A percentile compares a stretch with the other conserved stretches of the same genome.
phyloP scores from a whole-genome alignment of 2,888 invertebrate genomes.

The Malacosoma neustria region DNA sequence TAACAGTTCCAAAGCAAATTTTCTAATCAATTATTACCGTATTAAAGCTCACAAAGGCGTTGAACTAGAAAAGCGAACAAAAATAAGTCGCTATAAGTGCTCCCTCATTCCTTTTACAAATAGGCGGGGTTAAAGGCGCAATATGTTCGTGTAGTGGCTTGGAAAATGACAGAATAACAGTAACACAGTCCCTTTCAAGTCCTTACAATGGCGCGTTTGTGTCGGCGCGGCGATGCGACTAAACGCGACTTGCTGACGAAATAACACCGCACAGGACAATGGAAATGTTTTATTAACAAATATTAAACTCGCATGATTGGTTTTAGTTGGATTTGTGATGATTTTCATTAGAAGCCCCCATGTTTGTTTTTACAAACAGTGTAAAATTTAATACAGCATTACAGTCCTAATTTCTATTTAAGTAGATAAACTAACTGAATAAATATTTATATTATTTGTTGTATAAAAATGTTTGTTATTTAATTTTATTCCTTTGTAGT shows the following conservation, averaged over 20 bases:
- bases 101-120: background rate
- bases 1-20: no score
- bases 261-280: background rate
- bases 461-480: no score
- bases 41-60: background rate
- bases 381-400: no score
- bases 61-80: background rate
- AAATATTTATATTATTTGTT: background rate
- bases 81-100: background rate
- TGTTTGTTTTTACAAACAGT: no score
- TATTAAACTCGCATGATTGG: background rate
- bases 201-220: background rate
- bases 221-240: background rate
- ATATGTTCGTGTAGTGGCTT: slow-evolving; percentile 11
- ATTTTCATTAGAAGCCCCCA: background rate
- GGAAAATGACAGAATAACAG: slow-evolving; percentile 20
- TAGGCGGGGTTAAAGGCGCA: slow-evolving; percentile 1
- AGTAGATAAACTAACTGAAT: background rate
- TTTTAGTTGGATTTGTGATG: background rate
- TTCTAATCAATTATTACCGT: no score
- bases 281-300: background rate
- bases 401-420: background rate
- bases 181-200: background rate
- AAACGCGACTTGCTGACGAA: background rate
- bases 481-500: no score